Evolutionary conservation across 2,888 invertebrate genomes (phyloP).

Genomic region (Papilio gigon): DNA sequence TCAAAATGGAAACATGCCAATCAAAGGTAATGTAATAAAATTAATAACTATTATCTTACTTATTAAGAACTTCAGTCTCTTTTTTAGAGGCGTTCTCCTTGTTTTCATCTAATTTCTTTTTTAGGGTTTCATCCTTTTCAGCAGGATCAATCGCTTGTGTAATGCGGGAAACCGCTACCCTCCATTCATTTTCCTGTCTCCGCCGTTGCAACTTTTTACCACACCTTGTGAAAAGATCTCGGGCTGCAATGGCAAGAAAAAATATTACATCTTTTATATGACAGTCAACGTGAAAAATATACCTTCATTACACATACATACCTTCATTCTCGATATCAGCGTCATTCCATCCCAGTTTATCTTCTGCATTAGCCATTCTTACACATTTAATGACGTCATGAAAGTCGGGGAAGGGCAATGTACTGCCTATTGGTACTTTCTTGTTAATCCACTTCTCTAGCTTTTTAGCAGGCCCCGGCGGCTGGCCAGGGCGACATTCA

Average conservation of each 20-base stretch:
- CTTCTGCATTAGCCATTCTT: slow-evolving; percentile 68
- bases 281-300: neutral
- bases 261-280: neutral
- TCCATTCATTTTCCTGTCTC: slow-evolving; percentile 85
- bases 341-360: slow-evolving; percentile 71
- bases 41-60: slow-evolving; percentile 60
- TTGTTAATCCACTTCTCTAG: slow-evolving; percentile 74
- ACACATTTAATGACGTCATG: slow-evolving; percentile 78
- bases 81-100: slow-evolving; percentile 73
- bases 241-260: slow-evolving; percentile 68
- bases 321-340: slow-evolving; percentile 76
- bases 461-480: slow-evolving; percentile 68
- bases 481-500: slow-evolving; percentile 65
- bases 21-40: neutral
- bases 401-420: slow-evolving; percentile 80
- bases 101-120: slow-evolving; percentile 82
- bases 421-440: slow-evolving; percentile 71
- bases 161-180: slow-evolving; percentile 80
- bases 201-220: slow-evolving; percentile 85
- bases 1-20: neutral
- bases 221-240: slow-evolving; percentile 85
- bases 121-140: slow-evolving; percentile 75
- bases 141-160: slow-evolving; percentile 83
- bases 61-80: slow-evolving; percentile 80
- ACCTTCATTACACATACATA: slow-evolving; percentile 44